Percentiles rank a stretch among this genome's conserved stretches.
These are phyloP conservation scores for Emesis furor DNA, from an alignment of 2,888 invertebrate species.

Conservation along the genomic window DNA sequence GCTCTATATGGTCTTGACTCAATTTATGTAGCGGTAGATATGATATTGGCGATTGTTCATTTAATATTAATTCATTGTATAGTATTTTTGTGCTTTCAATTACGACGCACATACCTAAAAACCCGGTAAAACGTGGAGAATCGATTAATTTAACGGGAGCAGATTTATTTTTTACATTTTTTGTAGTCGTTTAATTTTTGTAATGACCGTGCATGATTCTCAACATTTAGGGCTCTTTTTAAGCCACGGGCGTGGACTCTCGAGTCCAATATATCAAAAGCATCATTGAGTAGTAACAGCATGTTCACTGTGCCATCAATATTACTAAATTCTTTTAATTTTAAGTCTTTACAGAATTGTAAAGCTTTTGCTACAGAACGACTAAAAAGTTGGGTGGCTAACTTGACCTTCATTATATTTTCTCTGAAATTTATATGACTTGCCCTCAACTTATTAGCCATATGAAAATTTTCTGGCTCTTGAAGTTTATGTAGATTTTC, in stretches of 20 bases:
- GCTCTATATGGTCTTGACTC: conserved; percentile 26
- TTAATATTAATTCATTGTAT: background rate
- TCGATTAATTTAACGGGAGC: background rate
- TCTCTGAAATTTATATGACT: background rate
- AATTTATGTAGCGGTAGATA: conserved; percentile 20
- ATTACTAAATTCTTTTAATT: background rate
- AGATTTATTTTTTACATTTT: no score
- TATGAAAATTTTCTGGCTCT: conserved; percentile 2
- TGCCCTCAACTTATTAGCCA: conserved; percentile 3
- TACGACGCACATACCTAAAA: background rate
- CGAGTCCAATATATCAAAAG: conserved; percentile 14
- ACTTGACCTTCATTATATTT: background rate
- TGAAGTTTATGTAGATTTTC: conserved; percentile 28
- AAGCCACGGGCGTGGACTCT: background rate
- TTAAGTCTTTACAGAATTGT: background rate
- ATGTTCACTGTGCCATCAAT: background rate
- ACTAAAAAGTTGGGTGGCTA: background rate
- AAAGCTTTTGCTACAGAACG: background rate
- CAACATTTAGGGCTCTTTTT: background rate
- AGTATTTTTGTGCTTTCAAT: background rate
- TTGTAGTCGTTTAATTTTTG: background rate
- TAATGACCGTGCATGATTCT: background rate
- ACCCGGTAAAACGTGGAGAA: background rate
- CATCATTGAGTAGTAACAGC: background rate
- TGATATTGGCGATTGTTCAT: background rate